phyloP scores from a whole-genome alignment of 92 coral and sea anemone genomes.

The Metridium senile region DNA sequence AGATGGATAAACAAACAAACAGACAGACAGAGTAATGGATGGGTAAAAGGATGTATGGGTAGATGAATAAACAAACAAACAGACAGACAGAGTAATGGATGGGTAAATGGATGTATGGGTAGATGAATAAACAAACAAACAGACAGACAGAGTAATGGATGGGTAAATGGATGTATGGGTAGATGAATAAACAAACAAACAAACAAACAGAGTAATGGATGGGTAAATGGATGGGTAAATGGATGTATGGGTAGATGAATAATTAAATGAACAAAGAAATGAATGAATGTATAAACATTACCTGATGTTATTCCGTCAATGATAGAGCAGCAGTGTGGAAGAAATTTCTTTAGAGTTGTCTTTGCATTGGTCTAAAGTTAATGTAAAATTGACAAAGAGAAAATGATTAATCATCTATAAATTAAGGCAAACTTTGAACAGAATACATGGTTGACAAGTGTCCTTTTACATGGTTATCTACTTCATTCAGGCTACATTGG shows the following conservation, averaged over 20 bases:
- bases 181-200: not conserved
- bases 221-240: no score
- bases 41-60: no score
- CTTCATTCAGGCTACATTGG: no score
- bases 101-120: no score
- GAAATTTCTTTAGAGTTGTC: slow-evolving; percentile 79
- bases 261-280: not conserved
- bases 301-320: slow-evolving; percentile 86
- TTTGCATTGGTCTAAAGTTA: slow-evolving; percentile 72
- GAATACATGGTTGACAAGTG: not conserved
- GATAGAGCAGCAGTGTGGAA: slow-evolving; percentile 86
- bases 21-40: no score
- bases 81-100: no score
- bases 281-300: not conserved
- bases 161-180: no score
- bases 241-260: no score
- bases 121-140: not conserved
- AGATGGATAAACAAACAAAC: no score
- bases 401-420: not conserved
- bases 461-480: not conserved
- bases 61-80: no score
- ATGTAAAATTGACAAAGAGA: not conserved
- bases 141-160: not conserved
- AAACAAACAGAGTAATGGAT: not conserved
- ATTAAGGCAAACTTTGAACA: not conserved